These are phyloP conservation scores for Drosophila neonasuta DNA, from an alignment of 2,888 invertebrate species.

Conservation along the genomic window DNA sequence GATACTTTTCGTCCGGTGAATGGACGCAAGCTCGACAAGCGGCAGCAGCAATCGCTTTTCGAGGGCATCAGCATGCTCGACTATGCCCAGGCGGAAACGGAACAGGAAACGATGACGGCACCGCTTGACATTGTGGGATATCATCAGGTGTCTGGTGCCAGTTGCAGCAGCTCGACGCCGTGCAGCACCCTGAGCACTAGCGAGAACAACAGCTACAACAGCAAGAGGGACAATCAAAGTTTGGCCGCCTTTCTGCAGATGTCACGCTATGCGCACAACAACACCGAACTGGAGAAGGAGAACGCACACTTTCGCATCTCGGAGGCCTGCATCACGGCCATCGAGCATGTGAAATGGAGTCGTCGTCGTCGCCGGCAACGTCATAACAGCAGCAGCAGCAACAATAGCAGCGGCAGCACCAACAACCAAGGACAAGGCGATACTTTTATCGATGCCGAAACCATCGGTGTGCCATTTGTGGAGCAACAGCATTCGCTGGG, in stretches of 20 bases:
- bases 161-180: slow-evolving; percentile 21
- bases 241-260: slow-evolving; percentile 88
- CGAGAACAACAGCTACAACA: slow-evolving; percentile 52
- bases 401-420: background rate
- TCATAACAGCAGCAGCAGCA: background rate
- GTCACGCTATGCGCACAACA: slow-evolving; percentile 86
- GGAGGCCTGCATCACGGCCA: slow-evolving; percentile 91
- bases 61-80: slow-evolving; percentile 75
- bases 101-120: slow-evolving; percentile 12
- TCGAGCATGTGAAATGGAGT: slow-evolving; percentile 88
- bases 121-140: slow-evolving; percentile 55
- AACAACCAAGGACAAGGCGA: background rate
- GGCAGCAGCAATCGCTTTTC: slow-evolving; percentile 74
- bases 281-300: slow-evolving; percentile 91
- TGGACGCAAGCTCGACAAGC: slow-evolving; percentile 78
- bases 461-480: slow-evolving; percentile 43
- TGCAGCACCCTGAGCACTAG: slow-evolving; percentile 45
- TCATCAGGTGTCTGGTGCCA: slow-evolving; percentile 2
- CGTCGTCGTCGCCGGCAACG: slow-evolving; percentile 60
- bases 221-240: slow-evolving; percentile 84
- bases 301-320: slow-evolving; percentile 93
- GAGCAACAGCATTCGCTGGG: slow-evolving; percentile 75
- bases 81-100: slow-evolving; percentile 17
- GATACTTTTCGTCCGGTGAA: slow-evolving; percentile 78
- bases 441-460: slow-evolving; percentile 17